Base-by-base conservation (phyloP, 1,140 invertebrate genomes). In the Drosophila dunni region DNA sequence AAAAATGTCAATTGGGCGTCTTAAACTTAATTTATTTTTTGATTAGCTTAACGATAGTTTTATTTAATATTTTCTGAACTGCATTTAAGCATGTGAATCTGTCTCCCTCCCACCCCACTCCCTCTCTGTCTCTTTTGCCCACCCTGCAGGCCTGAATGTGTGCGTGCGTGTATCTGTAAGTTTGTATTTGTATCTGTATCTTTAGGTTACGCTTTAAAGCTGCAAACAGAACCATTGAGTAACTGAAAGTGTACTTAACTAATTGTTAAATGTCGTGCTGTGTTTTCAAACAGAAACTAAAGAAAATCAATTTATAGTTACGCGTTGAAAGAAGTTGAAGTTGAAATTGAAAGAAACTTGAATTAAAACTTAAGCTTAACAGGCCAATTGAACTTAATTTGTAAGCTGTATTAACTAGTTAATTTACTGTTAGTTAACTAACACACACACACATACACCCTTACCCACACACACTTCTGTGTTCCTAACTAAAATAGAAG, bases 161-260 rank as follows among this genome's bases (percentile, higher is more conserved):
- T 20, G 4, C 33, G 34, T 17, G 4, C 34, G 13, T 24, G 1
- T 56, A 24, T 69, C 5, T 50, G 20, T 29, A 6, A 20, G n/a
- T 63, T 15, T 66, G 9, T 40, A 57, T 53, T 48, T 69, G 50
- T 10, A 10, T 44, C 62, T 4, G 13, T 56, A 62, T 45, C 11
- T 33, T 58, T 66, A 81, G 38, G 9, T 38, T 42, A 67, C 67
- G 33, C 6, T 45, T 45, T 50, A 42, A 57, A n/a, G 44, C 24
- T 29, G 24, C 33, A 72, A 71, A 45, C 24, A 40, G 51, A 69
- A 73, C 63, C 48, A 46, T 60, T 73, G 63, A 70, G 51, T 77
- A 80, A 72, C 78, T 84, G 67, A 80, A 86, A 86, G 82, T 88
- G 82, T 86, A 86, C 82, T 86, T 86, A 86, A 70, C 71, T 62